Evolutionary conservation across 2,888 invertebrate species (phyloP), one percentile per base, ranked within the genome.

Genomic region (Dorcus hopei): DNA sequence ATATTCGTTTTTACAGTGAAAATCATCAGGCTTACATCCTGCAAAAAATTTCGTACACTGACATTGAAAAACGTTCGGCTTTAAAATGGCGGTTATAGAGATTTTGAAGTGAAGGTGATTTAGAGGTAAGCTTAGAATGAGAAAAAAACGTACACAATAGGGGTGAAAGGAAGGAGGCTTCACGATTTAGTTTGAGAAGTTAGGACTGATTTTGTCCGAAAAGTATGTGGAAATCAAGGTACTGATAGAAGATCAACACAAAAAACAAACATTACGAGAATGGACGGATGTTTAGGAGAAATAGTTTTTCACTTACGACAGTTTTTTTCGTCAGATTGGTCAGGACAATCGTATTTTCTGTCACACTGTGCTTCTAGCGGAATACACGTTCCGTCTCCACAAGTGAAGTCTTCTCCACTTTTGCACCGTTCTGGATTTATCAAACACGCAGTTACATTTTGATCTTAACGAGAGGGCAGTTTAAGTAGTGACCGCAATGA

Each of bases 331-430:
- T 88, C 88, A 52, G 82, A 81, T 38, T 83, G 81, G 75, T 87
- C 89, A 19, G 55, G 59, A 77, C 93, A 93, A 79, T 93, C 88
- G 72, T 82, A 81, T 69, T 82, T 84, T 59, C 89, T 88, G 74
- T 93, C 88, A 76, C 93, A 93, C 52, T 87, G 84, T 64, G 85
- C 80, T 48, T 83, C 77, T 64, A 85, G 81, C 47, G 87, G 86
- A 68, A 93, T 86, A 76, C 92, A 92, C 68, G 84, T 82, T 52
- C 89, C 87, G 75, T 91, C 89, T 58, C 80, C 81, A 77, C 93
- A 93, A 63, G 85, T 85, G 78, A 89, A 91, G 71, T 80, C 65
- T 58, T 59, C 68, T 56, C 58, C 56, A 56, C 65, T 61, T 67
- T 67, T 56, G 61, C 65, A 67, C 52, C 57, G 51, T 61, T 65